phyloP scores from a whole-genome alignment of 2,888 invertebrate species.

The Desoria tigrina region DNA sequence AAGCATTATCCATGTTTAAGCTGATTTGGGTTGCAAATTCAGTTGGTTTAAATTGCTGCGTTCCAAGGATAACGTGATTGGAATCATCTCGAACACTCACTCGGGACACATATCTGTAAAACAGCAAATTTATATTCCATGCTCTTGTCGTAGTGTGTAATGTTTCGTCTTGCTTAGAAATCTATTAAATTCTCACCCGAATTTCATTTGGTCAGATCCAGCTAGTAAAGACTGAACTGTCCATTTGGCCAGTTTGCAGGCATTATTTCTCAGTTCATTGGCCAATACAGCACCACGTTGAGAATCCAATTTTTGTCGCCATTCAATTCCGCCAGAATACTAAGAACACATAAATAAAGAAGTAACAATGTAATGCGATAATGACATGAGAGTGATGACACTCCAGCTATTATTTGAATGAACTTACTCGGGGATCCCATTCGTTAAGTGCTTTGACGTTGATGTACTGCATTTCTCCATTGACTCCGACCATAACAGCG shows the following conservation, averaged over 20 bases:
- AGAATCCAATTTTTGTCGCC: slow-evolving; percentile 95
- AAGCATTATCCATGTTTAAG: slow-evolving; percentile 98
- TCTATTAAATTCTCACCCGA: slow-evolving; percentile 65
- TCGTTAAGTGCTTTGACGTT: slow-evolving; percentile 97
- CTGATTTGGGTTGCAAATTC: slow-evolving; percentile 99
- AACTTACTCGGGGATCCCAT: slow-evolving; percentile 85
- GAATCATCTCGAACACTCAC: slow-evolving; percentile 89
- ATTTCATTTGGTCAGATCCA: slow-evolving; percentile 95
- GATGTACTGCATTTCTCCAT: slow-evolving; percentile 86
- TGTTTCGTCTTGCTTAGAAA: too few relatives aligned
- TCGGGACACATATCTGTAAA: slow-evolving; percentile 84
- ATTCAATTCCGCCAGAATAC: slow-evolving; percentile 93
- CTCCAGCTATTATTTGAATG: not conserved
- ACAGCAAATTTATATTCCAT: slow-evolving; percentile 6
- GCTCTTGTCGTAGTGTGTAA: too few relatives aligned
- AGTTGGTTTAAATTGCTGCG: slow-evolving; percentile 96
- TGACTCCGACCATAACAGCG: slow-evolving; percentile 83
- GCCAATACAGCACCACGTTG: slow-evolving; percentile 98
- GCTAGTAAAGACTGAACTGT: slow-evolving; percentile 92
- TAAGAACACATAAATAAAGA: slow-evolving; percentile 54
- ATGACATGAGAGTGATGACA: too few relatives aligned
- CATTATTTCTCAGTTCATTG: slow-evolving; percentile 96
- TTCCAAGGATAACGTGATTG: slow-evolving; percentile 93
- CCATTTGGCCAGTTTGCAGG: slow-evolving; percentile 99
- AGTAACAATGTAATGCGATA: not conserved